phyloP scores from a whole-genome alignment of 92 coral and sea anemone genomes.

The Blastomussa wellsi region DNA sequence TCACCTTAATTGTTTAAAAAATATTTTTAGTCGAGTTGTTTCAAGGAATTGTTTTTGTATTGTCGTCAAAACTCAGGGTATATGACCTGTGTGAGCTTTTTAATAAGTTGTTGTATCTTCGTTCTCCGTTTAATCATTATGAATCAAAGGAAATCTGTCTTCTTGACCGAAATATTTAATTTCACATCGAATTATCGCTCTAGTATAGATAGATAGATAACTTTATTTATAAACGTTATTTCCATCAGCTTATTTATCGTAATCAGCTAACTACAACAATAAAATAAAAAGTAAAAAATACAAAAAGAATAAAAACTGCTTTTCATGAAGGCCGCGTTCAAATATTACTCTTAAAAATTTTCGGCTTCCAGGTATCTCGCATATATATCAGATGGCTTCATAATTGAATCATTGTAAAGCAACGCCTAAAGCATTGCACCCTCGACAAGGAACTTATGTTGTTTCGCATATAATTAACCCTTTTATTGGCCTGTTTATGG shows the following conservation, averaged over 20 bases:
- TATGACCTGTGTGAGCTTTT: neutral
- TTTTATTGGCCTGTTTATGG: neutral
- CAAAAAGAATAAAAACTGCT: no score
- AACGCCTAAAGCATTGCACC: neutral
- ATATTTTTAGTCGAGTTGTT: neutral
- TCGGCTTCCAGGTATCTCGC: no score
- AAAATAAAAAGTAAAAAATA: no score
- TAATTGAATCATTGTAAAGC: neutral
- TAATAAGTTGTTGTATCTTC: neutral
- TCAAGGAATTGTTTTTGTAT: neutral
- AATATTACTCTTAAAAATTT: no score
- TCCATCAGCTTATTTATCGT: no score
- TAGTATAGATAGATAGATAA: no score
- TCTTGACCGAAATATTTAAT: neutral
- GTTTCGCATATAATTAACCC: no score
- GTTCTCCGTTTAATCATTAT: neutral
- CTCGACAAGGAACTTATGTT: no score
- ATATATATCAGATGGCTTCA: neutral
- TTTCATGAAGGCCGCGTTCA: no score
- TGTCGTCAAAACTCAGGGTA: neutral
- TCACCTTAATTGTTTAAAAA: neutral
- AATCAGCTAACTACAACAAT: no score
- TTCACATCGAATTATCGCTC: neutral
- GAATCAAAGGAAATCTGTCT: neutral
- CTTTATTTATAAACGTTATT: no score